These are phyloP conservation scores for Eleginops maclovinus DNA, from an alignment of 2,113 vertebrate species.

Conservation along the genomic window DNA sequence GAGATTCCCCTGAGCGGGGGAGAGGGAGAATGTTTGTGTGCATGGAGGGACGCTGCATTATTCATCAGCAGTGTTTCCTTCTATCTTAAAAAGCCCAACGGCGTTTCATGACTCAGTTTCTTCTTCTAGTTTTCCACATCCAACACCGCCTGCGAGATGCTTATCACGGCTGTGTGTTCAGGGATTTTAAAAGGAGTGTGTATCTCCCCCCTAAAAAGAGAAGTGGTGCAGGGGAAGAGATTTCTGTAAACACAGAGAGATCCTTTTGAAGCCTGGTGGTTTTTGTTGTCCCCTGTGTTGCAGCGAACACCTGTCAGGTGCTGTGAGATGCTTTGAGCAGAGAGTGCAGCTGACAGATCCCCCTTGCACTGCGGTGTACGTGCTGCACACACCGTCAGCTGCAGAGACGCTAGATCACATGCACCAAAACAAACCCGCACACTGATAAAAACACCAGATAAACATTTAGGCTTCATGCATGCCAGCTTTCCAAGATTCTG, in stretches of 20 bases:
- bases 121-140: conserved; percentile 28
- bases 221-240: conserved; percentile 19
- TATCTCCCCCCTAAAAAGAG: neutral
- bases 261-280: conserved; percentile 48
- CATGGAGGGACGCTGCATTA: conserved; percentile 52
- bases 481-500: conserved; percentile 46
- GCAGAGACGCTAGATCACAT: conserved; percentile 24
- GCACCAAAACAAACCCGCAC: conserved; percentile 26
- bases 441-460: neutral
- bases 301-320: conserved; percentile 61
- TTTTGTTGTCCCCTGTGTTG: conserved; percentile 51
- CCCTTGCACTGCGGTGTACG: conserved; percentile 5
- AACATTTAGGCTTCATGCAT: conserved; percentile 24
- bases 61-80: conserved; percentile 56
- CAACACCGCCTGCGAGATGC: conserved; percentile 4
- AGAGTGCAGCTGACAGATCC: conserved; percentile 43
- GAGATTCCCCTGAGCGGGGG: conserved; percentile 46
- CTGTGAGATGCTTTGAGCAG: conserved; percentile 45
- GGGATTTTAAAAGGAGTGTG: no score
- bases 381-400: conserved; percentile 16
- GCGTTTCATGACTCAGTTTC: conserved; percentile 54
- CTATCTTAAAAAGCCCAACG: conserved; percentile 20
- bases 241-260: neutral
- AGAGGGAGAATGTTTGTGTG: conserved; percentile 31
- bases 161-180: neutral